Evolutionary conservation across 2,113 vertebrate species (phyloP).

Genomic region (Abramis brama): DNA sequence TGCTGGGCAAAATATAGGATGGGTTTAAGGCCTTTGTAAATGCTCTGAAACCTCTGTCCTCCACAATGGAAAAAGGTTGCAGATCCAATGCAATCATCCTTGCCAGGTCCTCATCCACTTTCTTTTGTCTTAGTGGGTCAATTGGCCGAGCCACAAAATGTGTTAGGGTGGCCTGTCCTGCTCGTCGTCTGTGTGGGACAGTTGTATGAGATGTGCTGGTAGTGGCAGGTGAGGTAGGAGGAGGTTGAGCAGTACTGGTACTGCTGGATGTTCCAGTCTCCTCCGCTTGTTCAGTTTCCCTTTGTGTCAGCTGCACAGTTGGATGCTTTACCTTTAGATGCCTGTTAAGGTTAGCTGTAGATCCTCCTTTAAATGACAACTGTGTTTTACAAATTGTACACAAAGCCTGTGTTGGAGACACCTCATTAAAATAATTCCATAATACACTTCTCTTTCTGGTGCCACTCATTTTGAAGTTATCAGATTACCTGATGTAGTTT

Average conservation of each 20-base stretch:
- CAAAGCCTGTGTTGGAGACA: too few species aligned
- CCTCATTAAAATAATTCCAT: too few species aligned
- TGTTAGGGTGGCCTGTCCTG: constrained; percentile 19
- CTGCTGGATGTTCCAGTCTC: constrained; percentile 15
- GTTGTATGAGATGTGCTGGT: constrained; percentile 11
- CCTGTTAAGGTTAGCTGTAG: constrained; percentile 16
- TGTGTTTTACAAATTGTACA: too few species aligned
- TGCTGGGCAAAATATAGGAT: constrained; percentile 50
- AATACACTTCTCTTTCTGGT: too few species aligned
- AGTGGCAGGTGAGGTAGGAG: not conserved
- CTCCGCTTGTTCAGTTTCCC: constrained; percentile 21
- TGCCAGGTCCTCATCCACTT: constrained; percentile 49
- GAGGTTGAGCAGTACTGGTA: constrained; percentile 11
- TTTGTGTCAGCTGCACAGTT: constrained; percentile 26
- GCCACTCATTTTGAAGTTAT: too few species aligned
- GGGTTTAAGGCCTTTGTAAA: constrained; percentile 44
- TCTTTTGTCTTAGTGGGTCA: constrained; percentile 43
- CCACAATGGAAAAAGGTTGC: constrained; percentile 55
- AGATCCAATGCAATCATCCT: constrained; percentile 50
- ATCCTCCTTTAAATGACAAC: not conserved
- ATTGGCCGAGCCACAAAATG: constrained; percentile 9
- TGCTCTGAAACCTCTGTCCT: constrained; percentile 15
- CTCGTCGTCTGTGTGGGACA: not conserved
- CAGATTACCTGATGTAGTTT: too few species aligned
- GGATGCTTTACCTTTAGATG: constrained; percentile 13